phyloP scores from a whole-genome alignment of 2,797 vertebrate genomes.

The Balearica regulorum region DNA sequence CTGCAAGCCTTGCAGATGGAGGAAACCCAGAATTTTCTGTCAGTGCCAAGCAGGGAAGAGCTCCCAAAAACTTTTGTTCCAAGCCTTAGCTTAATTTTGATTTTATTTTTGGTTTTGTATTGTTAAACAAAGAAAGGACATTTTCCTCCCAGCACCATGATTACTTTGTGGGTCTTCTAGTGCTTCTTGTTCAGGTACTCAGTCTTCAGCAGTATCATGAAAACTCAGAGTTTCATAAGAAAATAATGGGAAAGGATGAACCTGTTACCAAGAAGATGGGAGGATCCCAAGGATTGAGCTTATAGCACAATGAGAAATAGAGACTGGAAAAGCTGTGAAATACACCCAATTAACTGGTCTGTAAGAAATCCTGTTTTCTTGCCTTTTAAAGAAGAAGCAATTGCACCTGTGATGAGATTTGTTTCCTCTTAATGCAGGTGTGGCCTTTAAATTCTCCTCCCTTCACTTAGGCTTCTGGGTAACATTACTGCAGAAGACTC shows the following conservation, averaged over 20 bases:
- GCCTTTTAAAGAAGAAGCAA: background rate
- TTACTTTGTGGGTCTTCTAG: background rate
- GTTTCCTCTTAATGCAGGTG: background rate
- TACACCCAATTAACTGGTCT: background rate
- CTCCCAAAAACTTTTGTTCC: rapidly evolving
- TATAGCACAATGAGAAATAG: background rate
- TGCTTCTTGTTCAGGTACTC: background rate
- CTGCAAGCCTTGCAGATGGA: background rate
- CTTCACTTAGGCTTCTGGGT: background rate
- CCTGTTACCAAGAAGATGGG: background rate
- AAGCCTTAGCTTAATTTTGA: background rate
- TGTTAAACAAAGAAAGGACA: background rate
- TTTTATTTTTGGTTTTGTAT: background rate
- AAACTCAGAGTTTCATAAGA: background rate
- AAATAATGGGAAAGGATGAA: background rate
- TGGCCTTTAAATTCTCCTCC: background rate
- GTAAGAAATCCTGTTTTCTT: background rate
- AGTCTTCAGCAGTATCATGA: background rate
- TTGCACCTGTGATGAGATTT: background rate
- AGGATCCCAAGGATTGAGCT: background rate
- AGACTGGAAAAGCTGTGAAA: background rate
- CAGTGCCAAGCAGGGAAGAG: background rate
- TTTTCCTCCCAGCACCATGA: background rate
- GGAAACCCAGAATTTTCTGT: background rate
- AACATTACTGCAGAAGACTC: background rate